These are phyloP conservation scores for Ornithoptera alexandrae DNA, from an alignment of 2,888 invertebrate species.

Conservation along the genomic window DNA sequence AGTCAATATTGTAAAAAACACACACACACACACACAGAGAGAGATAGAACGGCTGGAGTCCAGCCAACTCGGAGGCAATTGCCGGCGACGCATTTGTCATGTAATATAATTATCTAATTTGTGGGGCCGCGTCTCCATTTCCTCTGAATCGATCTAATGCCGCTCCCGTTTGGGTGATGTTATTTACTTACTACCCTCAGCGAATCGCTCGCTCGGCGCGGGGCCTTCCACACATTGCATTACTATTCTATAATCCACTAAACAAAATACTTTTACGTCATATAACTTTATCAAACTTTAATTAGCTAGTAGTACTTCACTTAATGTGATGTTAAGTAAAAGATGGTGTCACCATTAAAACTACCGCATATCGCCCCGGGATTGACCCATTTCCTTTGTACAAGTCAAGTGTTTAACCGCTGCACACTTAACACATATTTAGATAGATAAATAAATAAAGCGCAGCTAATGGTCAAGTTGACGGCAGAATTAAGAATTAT, in stretches of 20 bases:
- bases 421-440: no score
- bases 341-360: no score
- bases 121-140: conserved; percentile 18
- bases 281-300: no score
- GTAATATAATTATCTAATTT: conserved; percentile 30
- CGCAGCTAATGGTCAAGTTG: no score
- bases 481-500: no score
- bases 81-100: conserved; percentile 29
- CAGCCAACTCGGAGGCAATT: conserved; percentile 19
- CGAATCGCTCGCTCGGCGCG: neutral
- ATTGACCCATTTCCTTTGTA: no score
- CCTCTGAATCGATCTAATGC: conserved; percentile 23
- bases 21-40: neutral
- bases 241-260: neutral
- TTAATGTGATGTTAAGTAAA: no score
- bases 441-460: no score
- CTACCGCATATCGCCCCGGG: no score
- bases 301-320: no score
- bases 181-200: neutral
- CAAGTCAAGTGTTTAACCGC: no score
- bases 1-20: conserved; percentile 29
- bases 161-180: neutral
- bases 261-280: no score
- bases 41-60: conserved; percentile 13
- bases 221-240: neutral